Evolutionary conservation across 2,797 vertebrate species (phyloP).

Genomic region (Ispidina lecontei): DNA sequence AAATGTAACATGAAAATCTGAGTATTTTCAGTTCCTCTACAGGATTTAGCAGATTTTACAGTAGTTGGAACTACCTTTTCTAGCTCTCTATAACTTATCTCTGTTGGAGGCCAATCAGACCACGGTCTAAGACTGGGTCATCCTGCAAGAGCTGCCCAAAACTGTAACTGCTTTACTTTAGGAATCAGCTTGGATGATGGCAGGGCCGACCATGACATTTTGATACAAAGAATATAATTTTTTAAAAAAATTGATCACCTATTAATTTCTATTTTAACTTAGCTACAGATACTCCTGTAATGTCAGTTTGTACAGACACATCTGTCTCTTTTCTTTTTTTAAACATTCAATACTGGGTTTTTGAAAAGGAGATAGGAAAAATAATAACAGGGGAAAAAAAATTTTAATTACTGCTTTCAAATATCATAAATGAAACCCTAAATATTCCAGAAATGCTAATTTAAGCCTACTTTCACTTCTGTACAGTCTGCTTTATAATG

Average conservation of each 20-base stretch:
- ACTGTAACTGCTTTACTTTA: accelerated
- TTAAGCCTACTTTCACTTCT: constrained; percentile 43
- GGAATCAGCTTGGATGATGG: neutral
- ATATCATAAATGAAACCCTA: constrained; percentile 20
- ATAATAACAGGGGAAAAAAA: neutral
- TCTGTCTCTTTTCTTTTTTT: neutral
- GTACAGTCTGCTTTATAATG: constrained; percentile 11
- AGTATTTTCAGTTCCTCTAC: neutral
- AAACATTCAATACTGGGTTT: neutral
- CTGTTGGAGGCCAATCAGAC: neutral
- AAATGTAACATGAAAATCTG: neutral
- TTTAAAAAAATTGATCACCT: no score
- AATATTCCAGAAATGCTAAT: constrained; percentile 59
- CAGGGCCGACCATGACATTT: neutral
- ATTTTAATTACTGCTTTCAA: constrained; percentile 61
- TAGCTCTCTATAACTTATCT: neutral
- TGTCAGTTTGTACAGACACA: neutral
- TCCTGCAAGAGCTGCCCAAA: neutral
- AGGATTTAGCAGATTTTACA: neutral
- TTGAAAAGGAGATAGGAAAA: neutral
- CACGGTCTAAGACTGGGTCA: neutral
- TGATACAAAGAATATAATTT: neutral
- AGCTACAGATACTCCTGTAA: neutral
- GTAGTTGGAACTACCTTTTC: neutral
- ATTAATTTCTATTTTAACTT: neutral